A percentile compares a stretch with the other conserved stretches of the same genome.
phyloP scores from a whole-genome alignment of 2,113 vertebrate genomes.

The Hymenochirus boettgeri region DNA sequence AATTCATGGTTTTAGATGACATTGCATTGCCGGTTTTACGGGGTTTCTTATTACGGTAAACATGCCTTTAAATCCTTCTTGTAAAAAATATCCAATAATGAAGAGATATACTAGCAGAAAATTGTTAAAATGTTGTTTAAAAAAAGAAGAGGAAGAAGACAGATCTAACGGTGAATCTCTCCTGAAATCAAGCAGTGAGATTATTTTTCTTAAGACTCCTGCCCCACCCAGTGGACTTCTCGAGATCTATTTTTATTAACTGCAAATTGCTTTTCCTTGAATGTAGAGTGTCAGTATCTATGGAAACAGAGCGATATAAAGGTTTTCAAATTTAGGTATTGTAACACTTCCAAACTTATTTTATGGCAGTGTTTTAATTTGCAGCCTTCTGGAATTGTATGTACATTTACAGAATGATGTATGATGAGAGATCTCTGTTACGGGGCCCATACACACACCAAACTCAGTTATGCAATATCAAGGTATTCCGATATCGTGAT shows the following conservation, averaged over 20 bases:
- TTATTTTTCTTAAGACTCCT: conserved; percentile 71
- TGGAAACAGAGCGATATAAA: conserved; percentile 50
- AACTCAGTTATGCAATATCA: too few relatives aligned
- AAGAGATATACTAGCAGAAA: conserved; percentile 48
- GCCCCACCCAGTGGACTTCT: conserved; percentile 89
- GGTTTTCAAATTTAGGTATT: conserved; percentile 51
- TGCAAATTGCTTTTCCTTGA: conserved; percentile 44
- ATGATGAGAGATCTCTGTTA: too few relatives aligned
- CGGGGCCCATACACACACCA: too few relatives aligned
- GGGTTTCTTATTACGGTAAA: conserved; percentile 36
- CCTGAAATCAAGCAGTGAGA: conserved; percentile 40
- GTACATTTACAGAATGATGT: background rate
- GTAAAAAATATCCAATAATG: conserved; percentile 43
- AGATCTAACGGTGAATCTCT: conserved; percentile 42
- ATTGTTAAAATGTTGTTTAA: conserved; percentile 33
- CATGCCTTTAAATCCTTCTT: conserved; percentile 45
- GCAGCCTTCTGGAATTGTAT: background rate
- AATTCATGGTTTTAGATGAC: conserved; percentile 54
- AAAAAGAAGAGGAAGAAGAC: too few relatives aligned
- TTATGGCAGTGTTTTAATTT: conserved; percentile 18
- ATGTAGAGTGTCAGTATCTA: conserved; percentile 48
- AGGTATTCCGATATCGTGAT: too few relatives aligned
- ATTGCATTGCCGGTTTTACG: conserved; percentile 54
- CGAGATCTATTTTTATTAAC: conserved; percentile 62
- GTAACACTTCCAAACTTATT: conserved; percentile 43